Evolutionary conservation across 2,888 invertebrate species (phyloP).

Genomic region (Phytoseiulus persimilis): DNA sequence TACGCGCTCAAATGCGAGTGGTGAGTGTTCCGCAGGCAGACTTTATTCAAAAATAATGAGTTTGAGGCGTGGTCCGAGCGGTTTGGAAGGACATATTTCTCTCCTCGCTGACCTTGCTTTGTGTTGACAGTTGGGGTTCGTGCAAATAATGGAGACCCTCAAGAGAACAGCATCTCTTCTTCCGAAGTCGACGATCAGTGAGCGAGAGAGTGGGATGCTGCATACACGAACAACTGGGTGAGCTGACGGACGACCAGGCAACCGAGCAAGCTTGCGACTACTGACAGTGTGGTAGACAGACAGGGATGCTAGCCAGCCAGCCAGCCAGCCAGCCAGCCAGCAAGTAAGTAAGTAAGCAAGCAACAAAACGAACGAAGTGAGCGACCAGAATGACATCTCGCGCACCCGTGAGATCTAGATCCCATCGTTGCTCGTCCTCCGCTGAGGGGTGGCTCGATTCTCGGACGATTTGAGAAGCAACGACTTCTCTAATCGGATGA

Average conservation of each 20-base stretch:
- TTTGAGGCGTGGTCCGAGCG: neutral
- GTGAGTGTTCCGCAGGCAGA: neutral
- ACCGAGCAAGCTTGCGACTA: neutral
- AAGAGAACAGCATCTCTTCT: constrained; percentile 5
- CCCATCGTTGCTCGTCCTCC: neutral
- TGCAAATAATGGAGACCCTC: neutral
- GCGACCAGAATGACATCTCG: neutral
- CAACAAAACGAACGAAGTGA: neutral
- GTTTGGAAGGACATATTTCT: neutral
- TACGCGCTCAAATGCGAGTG: too few species aligned
- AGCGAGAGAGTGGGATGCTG: neutral
- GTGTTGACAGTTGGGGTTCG: neutral
- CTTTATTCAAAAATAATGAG: neutral
- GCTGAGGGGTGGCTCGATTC: neutral
- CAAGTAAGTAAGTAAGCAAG: neutral
- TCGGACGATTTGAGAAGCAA: neutral
- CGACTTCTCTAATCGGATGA: neutral
- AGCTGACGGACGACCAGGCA: neutral
- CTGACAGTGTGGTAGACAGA: too few species aligned
- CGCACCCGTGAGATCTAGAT: neutral
- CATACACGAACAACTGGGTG: neutral
- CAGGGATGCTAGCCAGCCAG: neutral
- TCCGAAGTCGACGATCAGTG: neutral
- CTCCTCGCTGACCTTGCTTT: neutral
- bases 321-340: neutral